phyloP scores from a whole-genome alignment of 2,888 invertebrate species.

The Schrankia costaestrigalis region DNA sequence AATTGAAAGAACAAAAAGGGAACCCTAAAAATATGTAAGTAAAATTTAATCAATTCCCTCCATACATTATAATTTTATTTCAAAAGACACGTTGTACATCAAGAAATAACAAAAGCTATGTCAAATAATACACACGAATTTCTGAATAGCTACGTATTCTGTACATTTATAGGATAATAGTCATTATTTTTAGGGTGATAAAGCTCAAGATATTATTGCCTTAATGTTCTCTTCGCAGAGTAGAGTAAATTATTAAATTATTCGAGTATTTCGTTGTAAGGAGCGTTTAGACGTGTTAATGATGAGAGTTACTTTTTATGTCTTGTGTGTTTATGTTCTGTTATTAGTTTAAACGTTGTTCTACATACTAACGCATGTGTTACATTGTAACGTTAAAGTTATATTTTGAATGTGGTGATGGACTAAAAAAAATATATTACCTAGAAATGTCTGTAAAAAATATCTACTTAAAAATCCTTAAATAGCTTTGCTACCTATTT shows the following conservation, averaged over 20 bases:
- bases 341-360: too few species aligned
- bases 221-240: conserved; percentile 39
- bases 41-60: conserved; percentile 23
- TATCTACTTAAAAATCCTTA: too few species aligned
- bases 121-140: conserved; percentile 34
- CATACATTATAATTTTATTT: conserved; percentile 23
- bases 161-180: conserved; percentile 38
- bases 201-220: conserved; percentile 37
- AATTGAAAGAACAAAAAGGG: too few species aligned
- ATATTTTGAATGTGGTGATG: too few species aligned
- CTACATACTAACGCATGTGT: too few species aligned
- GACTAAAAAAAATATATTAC: too few species aligned
- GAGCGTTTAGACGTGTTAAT: conserved; percentile 34
- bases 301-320: neutral
- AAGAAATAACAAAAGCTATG: conserved; percentile 32
- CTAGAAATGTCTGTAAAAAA: too few species aligned
- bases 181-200: conserved; percentile 38
- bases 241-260: conserved; percentile 62
- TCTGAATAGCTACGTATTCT: conserved; percentile 17
- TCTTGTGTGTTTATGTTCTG: neutral
- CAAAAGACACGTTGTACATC: conserved; percentile 8
- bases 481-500: too few species aligned
- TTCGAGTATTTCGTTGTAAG: conserved; percentile 48
- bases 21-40: too few species aligned
- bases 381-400: too few species aligned